Percentiles rank a stretch among this genome's conserved stretches.
These are phyloP conservation scores for Pseudolaguvia tuberculata DNA, from an alignment of 2,113 vertebrate genomes.

Conservation along the genomic window DNA sequence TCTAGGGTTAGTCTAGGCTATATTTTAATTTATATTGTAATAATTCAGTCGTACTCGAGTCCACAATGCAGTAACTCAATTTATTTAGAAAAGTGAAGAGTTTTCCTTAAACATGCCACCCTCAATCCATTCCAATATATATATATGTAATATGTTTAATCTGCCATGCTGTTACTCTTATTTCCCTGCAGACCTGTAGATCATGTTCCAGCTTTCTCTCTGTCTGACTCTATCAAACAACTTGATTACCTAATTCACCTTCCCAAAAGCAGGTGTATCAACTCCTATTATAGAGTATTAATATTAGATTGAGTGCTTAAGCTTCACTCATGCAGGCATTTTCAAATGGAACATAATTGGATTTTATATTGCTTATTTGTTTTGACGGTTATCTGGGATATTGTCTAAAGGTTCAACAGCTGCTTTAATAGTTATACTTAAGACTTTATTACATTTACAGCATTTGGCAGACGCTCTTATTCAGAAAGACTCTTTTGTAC, in stretches of 20 bases:
- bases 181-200: slow-evolving; percentile 25
- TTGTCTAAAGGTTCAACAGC: slow-evolving; percentile 15
- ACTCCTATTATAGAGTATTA: slow-evolving; percentile 46
- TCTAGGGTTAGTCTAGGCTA: neutral
- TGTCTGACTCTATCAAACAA: slow-evolving; percentile 32
- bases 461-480: too few species aligned
- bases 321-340: slow-evolving; percentile 8
- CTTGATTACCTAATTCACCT: slow-evolving; percentile 32
- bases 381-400: neutral
- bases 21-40: neutral
- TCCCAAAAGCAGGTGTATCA: slow-evolving; percentile 24
- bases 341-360: slow-evolving; percentile 5
- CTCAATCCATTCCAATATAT: neutral
- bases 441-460: slow-evolving; percentile 14
- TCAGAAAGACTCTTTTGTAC: too few species aligned
- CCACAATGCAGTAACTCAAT: too few species aligned
- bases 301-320: slow-evolving; percentile 10
- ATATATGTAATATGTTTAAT: slow-evolving; percentile 2
- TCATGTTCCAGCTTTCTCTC: slow-evolving; percentile 22
- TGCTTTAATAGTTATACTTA: neutral
- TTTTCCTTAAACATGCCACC: too few species aligned
- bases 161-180: slow-evolving; percentile 2
- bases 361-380: slow-evolving; percentile 17
- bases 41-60: too few species aligned
- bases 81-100: too few species aligned